These are phyloP conservation scores for Tinamus guttatus DNA, from an alignment of 2,113 vertebrate genomes.

Conservation along the genomic window DNA sequence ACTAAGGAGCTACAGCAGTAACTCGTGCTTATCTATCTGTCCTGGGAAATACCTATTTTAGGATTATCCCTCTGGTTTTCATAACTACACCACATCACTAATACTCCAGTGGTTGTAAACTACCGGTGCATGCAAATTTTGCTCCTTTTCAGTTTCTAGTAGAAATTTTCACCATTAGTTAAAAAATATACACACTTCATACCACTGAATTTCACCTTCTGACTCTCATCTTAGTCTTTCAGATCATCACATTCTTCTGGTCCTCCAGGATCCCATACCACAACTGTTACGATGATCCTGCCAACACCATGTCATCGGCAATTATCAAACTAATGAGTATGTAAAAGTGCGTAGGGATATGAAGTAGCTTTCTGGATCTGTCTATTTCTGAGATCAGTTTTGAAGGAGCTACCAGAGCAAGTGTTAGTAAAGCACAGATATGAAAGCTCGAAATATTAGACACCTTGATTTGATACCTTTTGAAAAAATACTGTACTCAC, in stretches of 20 bases:
- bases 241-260: neutral
- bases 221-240: neutral
- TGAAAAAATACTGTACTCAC: constrained; percentile 2
- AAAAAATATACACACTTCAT: neutral
- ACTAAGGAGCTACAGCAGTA: neutral
- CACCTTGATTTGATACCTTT: neutral
- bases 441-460: neutral
- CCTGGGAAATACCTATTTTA: neutral
- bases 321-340: accelerated
- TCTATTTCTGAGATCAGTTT: neutral
- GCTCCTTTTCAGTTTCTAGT: neutral
- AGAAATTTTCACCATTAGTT: neutral
- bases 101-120: neutral
- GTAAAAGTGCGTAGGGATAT: accelerated
- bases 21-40: neutral
- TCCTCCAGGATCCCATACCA: neutral
- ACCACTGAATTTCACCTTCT: neutral
- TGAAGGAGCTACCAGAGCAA: neutral
- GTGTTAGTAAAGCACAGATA: neutral
- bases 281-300: neutral
- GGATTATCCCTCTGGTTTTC: neutral
- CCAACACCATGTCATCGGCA: neutral
- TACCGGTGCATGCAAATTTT: neutral
- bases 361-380: neutral
- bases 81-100: neutral